phyloP scores from a whole-genome alignment of 2,113 vertebrate species.

The Anguilla rostrata region DNA sequence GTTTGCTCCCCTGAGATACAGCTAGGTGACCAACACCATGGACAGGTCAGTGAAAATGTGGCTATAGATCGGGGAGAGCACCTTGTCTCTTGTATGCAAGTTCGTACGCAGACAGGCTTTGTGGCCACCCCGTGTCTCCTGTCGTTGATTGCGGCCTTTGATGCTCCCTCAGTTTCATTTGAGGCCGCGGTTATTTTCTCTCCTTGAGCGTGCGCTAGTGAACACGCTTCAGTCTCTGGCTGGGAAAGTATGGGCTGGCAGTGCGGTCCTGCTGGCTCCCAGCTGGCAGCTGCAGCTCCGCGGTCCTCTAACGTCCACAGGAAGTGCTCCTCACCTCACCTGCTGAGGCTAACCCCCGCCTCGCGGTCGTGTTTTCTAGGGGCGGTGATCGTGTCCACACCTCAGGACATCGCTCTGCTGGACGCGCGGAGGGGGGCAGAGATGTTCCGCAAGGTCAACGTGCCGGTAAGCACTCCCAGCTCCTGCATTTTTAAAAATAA shows the following conservation, averaged over 20 bases:
- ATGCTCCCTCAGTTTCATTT: not conserved
- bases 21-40: too few relatives aligned
- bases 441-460: conserved; percentile 94
- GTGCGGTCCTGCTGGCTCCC: not conserved
- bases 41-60: too few relatives aligned
- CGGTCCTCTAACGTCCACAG: not conserved
- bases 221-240: not conserved
- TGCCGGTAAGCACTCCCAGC: conserved; percentile 79
- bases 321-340: not conserved
- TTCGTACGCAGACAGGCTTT: not conserved
- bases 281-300: not conserved
- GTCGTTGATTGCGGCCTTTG: too few relatives aligned
- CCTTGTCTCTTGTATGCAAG: not conserved
- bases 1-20: too few relatives aligned
- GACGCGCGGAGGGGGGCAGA: conserved; percentile 89
- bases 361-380: conserved; percentile 62
- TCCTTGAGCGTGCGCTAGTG: not conserved
- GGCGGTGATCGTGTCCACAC: conserved; percentile 91
- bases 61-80: too few relatives aligned
- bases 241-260: not conserved
- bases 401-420: conserved; percentile 90
- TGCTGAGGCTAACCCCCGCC: not conserved
- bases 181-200: not conserved
- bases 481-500: not conserved
- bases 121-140: too few relatives aligned